Percentiles rank a stretch among this genome's conserved stretches.
phyloP scores from a whole-genome alignment of 2,797 vertebrate species.

The Sardinella longiceps region DNA sequence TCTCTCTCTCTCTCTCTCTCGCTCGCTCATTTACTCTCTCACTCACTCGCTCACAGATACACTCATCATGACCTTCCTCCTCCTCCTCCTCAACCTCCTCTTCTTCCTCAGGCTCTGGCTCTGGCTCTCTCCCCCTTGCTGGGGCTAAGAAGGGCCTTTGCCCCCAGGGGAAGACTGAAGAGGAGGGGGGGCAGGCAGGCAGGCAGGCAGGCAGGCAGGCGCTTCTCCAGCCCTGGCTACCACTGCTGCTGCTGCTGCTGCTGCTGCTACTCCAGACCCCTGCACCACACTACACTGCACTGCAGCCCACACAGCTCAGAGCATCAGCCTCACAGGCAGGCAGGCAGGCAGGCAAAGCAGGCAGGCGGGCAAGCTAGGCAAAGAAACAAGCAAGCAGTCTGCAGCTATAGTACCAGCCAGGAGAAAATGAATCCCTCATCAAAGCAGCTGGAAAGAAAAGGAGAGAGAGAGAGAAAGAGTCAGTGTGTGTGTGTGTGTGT shows the following conservation, averaged over 20 bases:
- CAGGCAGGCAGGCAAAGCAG: too few species aligned
- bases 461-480: not conserved
- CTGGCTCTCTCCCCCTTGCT: not conserved
- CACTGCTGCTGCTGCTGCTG: not conserved
- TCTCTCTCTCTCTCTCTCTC: too few species aligned
- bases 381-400: not conserved
- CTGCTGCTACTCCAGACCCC: not conserved
- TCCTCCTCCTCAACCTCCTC: not conserved
- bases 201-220: too few species aligned
- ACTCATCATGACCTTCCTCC: not conserved
- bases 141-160: not conserved
- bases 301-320: not conserved
- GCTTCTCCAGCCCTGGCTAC: not conserved
- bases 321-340: not conserved
- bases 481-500: not conserved
- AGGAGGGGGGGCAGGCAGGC: not conserved
- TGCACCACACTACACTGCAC: not conserved
- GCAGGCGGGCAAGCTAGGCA: too few species aligned
- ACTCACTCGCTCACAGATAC: too few species aligned
- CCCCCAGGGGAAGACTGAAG: not conserved
- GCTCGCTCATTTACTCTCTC: too few species aligned
- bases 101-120: not conserved
- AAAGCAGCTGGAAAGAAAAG: not conserved
- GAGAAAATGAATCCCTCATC: constrained; percentile 16
- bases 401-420: not conserved